A percentile compares a stretch with the other conserved stretches of the same genome.
Evolutionary conservation across 2,888 invertebrate genomes (phyloP).

Genomic region (Pandemis cinnamomeana): DNA sequence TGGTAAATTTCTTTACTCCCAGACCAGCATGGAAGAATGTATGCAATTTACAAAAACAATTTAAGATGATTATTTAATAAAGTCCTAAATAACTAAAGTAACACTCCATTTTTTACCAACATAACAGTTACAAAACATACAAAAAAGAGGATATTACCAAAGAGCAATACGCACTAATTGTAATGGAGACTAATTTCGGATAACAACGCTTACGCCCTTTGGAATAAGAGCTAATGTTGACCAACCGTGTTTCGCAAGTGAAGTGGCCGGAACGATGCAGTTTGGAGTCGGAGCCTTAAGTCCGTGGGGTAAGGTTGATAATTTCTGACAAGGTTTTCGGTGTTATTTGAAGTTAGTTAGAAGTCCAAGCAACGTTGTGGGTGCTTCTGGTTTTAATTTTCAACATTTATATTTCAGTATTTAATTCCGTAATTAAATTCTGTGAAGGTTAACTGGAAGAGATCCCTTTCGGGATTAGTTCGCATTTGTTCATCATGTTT

Average conservation of each 20-base stretch:
- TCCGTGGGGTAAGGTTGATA: not conserved
- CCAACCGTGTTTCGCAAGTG: constrained; percentile 31
- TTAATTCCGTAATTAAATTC: too few species aligned
- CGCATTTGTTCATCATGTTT: too few species aligned
- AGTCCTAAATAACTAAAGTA: constrained; percentile 21
- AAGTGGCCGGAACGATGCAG: constrained; percentile 34
- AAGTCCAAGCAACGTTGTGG: constrained; percentile 9
- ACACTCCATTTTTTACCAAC: constrained; percentile 24
- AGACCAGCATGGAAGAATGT: too few species aligned
- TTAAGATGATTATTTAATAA: constrained; percentile 19
- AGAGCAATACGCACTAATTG: constrained; percentile 55
- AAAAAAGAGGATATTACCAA: constrained; percentile 63
- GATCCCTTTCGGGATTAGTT: too few species aligned
- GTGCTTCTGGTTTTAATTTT: constrained; percentile 24
- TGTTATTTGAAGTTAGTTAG: constrained; percentile 23
- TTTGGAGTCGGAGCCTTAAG: constrained; percentile 13
- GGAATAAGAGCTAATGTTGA: constrained; percentile 9
- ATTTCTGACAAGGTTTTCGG: constrained; percentile 29
- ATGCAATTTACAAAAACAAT: not conserved
- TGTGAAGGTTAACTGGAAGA: too few species aligned
- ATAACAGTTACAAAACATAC: constrained; percentile 32
- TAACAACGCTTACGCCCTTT: constrained; percentile 18
- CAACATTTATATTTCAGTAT: not conserved
- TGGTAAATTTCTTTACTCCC: too few species aligned
- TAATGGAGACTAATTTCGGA: constrained; percentile 63